Evolutionary conservation across 92 coral and sea anemone species (phyloP).

Genomic region (Porites rus): DNA sequence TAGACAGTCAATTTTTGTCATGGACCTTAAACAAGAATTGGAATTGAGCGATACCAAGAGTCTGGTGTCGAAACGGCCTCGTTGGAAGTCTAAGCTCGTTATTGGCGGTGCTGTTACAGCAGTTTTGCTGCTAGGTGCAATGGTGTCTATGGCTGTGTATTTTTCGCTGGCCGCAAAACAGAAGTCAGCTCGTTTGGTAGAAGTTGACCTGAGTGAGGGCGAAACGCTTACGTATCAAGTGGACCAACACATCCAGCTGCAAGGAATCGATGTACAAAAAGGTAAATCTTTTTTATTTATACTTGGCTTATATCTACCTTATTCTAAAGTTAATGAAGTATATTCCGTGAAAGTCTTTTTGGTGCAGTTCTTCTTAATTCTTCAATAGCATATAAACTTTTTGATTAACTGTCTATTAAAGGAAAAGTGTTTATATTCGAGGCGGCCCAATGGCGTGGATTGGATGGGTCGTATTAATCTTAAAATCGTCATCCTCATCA

Average conservation of each 20-base stretch:
- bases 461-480: too few relatives aligned
- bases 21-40: neutral
- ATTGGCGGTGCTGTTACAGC: neutral
- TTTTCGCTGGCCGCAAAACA: neutral
- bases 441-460: too few relatives aligned
- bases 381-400: too few relatives aligned
- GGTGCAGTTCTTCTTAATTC: too few relatives aligned
- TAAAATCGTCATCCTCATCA: too few relatives aligned
- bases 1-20: neutral
- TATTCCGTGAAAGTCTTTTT: too few relatives aligned
- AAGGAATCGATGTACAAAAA: slow-evolving; percentile 1
- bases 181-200: slow-evolving; percentile 24
- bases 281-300: neutral
- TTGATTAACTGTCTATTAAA: too few relatives aligned
- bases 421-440: too few relatives aligned
- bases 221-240: slow-evolving; percentile 33
- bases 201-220: slow-evolving; percentile 20
- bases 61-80: neutral
- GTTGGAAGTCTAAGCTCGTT: slow-evolving; percentile 12
- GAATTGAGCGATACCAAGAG: slow-evolving; percentile 8
- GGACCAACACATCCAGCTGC: neutral
- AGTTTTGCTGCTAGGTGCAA: slow-evolving; percentile 16
- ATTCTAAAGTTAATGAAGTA: too few relatives aligned
- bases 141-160: neutral
- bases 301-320: too few relatives aligned